Base-by-base conservation (phyloP, 2,888 invertebrate genomes). In the Platycheirus albimanus region DNA sequence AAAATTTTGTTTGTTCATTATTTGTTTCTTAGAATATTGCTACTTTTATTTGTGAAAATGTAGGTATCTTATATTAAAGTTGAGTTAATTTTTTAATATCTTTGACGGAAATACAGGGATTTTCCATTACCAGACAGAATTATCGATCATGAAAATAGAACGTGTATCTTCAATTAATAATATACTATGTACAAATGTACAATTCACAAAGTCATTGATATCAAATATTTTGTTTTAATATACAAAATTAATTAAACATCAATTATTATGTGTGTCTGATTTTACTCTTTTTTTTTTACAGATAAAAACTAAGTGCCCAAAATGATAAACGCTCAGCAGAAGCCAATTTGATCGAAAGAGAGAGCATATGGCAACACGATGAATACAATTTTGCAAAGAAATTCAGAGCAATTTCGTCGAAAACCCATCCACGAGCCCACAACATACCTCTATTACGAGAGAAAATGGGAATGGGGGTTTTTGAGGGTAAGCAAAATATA, bases 381-480 rank as follows among this genome's bases (percentile, higher is more conserved):
- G 84, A 79, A 84, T 17, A 84, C 79, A 38, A 84, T 84, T 61
- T 45, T 84, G 13, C 58, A 84, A 49, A 58, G 79, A 54, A 84
- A 61, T 15, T 79, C 84, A 20, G 84, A 84, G 8, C 70, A 74
- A 30, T 33, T 84, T 36, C 79, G 70, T 49, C 43, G 74, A 11
- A 63, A 17, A 17, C 52, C 63, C 24, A 33, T 38, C 0, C 83
- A 71, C 10, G 83, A 83, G 33, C 83, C 72, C 17, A 83, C 83
- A n/a, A 45, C 83, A 20, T 74, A 83, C 20, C 58, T 88, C 45
- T 87, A 88, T 33, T 88, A 89, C 75, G 90, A 90, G 71, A 88
- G 89, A 75, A 90, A 91, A 86, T 91, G 90, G 90, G 91, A 91
- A 85, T 90, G 90, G 90, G 88, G 89, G 1, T 90, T 89, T 75